Percentiles rank a stretch among this genome's conserved stretches.
Evolutionary conservation across 2,888 invertebrate species (phyloP).

Genomic region (Sialis lutaria): DNA sequence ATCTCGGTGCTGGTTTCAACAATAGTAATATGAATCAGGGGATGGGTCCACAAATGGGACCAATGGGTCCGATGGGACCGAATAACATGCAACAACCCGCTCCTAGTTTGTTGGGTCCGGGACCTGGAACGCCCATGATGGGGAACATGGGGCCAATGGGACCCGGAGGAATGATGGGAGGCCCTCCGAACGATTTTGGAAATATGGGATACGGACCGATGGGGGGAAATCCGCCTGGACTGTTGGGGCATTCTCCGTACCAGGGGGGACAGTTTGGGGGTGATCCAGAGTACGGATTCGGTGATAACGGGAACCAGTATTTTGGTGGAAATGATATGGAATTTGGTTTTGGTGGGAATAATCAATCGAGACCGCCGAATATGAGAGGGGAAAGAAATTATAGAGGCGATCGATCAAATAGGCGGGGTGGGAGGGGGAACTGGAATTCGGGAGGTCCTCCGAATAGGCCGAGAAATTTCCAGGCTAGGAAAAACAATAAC

Average conservation of each 20-base stretch:
- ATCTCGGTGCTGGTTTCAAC: neutral
- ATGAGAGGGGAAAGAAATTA: slow-evolving; percentile 12
- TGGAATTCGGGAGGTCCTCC: slow-evolving; percentile 4
- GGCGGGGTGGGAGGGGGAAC: slow-evolving; percentile 7
- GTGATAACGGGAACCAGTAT: slow-evolving; percentile 36
- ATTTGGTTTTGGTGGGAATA: slow-evolving; percentile 26
- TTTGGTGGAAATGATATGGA: slow-evolving; percentile 14
- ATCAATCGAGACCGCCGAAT: slow-evolving; percentile 14
- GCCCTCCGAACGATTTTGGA: slow-evolving; percentile 9
- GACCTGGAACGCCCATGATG: slow-evolving; percentile 22
- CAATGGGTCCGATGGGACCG: slow-evolving; percentile 18
- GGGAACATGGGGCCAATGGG: slow-evolving; percentile 16
- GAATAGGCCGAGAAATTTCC: slow-evolving; percentile 12
- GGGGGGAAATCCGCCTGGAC: neutral
- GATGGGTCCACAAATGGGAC: slow-evolving; percentile 23
- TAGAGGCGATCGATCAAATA: slow-evolving; percentile 8
- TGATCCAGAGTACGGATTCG: slow-evolving; percentile 27
- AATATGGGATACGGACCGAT: slow-evolving; percentile 9
- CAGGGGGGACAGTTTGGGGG: slow-evolving; percentile 27
- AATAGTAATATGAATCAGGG: neutral
- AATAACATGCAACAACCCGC: slow-evolving; percentile 28
- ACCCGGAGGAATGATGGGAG: slow-evolving; percentile 17
- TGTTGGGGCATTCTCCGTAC: slow-evolving; percentile 2
- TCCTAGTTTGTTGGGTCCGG: slow-evolving; percentile 33
- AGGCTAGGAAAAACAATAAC: slow-evolving; percentile 12